Conservation (phyloP, 30 jellyfish, hydroid and myxozoan genomes). For the Nemopilema nomurai region DNA sequence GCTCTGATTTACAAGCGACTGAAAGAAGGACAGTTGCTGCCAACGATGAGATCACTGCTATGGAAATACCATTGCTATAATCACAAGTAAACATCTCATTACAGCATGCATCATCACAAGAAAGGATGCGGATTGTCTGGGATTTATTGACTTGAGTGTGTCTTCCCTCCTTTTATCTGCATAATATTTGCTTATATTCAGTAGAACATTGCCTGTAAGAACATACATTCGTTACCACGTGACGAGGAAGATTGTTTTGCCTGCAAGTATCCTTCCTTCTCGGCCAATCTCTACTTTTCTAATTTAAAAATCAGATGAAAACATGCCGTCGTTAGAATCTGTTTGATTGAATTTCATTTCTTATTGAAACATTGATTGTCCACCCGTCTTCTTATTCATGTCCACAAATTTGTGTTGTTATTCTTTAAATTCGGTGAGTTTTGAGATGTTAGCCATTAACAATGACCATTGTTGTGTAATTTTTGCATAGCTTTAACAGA, state of each 20-base stretch:
- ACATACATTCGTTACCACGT: not conserved
- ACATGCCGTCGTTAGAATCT: conserved; percentile 5
- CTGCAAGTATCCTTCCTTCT: conserved; percentile 2
- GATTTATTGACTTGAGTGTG: not conserved
- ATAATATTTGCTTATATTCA: not conserved
- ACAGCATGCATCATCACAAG: too few species aligned
- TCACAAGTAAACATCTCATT: too few species aligned
- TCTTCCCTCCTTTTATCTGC: not conserved
- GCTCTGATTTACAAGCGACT: not conserved
- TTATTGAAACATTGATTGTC: conserved; percentile 38
- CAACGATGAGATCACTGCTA: not conserved
- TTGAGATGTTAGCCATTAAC: conserved; percentile 51
- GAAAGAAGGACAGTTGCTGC: not conserved
- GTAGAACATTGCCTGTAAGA: too few species aligned
- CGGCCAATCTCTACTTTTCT: conserved; percentile 13
- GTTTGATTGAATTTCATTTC: conserved; percentile 42
- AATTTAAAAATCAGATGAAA: conserved; percentile 20
- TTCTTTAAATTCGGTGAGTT: conserved; percentile 51
- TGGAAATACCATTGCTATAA: too few species aligned
- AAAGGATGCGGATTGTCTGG: not conserved
- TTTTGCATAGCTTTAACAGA: conserved; percentile 66
- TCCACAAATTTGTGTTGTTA: conserved; percentile 15
- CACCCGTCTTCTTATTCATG: conserved; percentile 1
- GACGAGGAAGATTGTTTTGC: not conserved
- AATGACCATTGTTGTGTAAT: conserved; percentile 16